Conservation (phyloP, 2,797 vertebrate species). For the Eulemur coronatus region DNA sequence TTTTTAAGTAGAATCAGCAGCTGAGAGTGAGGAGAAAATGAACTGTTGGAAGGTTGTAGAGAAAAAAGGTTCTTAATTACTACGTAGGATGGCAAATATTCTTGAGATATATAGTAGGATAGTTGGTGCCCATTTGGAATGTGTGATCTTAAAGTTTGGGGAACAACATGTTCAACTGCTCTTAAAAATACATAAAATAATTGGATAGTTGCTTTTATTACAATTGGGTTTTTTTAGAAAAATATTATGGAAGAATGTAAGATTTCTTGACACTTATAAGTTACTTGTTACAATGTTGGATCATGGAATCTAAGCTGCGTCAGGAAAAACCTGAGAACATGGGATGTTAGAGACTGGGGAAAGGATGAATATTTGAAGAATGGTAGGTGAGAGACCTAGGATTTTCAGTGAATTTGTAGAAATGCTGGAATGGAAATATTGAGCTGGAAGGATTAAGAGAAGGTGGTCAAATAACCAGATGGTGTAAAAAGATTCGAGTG, state of each 20-base stretch:
- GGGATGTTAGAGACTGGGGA: rapidly evolving
- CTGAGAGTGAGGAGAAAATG: neutral
- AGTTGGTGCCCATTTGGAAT: neutral
- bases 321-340: neutral
- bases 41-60: neutral
- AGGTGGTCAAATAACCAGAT: neutral
- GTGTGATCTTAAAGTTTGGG: neutral
- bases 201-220: neutral
- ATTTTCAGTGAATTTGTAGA: neutral
- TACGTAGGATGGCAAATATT: neutral
- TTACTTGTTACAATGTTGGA: neutral
- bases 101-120: neutral
- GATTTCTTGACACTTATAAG: neutral
- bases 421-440: neutral
- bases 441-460: neutral
- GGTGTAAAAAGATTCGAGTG: neutral
- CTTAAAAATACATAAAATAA: neutral
- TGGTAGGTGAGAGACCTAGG: neutral
- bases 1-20: neutral
- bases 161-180: neutral
- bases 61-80: neutral
- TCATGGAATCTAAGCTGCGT: neutral
- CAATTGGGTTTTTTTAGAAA: neutral
- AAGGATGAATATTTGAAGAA: neutral
- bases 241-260: neutral